Evolutionary conservation across 2,113 vertebrate species (phyloP), one percentile per base, ranked within the genome.

Genomic region (Ornithorhynchus anatinus): DNA sequence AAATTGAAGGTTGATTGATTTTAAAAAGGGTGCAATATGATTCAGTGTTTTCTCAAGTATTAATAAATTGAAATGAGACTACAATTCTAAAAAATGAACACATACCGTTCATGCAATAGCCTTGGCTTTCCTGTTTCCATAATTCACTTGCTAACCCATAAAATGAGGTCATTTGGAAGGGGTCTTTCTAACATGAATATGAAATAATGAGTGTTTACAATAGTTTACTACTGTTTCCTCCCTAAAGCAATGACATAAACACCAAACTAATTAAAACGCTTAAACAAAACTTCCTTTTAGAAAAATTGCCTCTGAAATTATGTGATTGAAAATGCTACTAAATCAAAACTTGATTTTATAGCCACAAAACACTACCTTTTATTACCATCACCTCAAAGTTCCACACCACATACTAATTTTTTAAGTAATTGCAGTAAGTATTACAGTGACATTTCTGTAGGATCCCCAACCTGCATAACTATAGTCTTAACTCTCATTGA

Each of bases 251-350:
- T 22, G 44, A 42, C 54, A 80, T 19, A 65, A 19, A 47, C 4
- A 43, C 36, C 32, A 54, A 72, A 72, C 10, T 44, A 42, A 75
- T 58, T 75, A 68, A 54, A 36, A 52, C 5, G 62, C 73, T 38
- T 59, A 62, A 65, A 63, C 43, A 54, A 62, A 77, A 69, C 19
- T 32, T 9, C 12, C 5, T 15, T 27, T 56, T 39, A 36, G 67
- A 37, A 48, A 51, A 76, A n/a, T 20, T 0, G 0, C 6, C 37
- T 77, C 33, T 42, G 7, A 73, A 75, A 45, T 47, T 25, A 50
- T 22, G 25, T 57, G 68, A 61, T 0, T 1, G 47, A 78, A 68
- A 6, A 1, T 19, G 80, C 29, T 13, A 20, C 5, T 27, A 0
- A 76, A 22, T 4, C 3, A 7, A 31, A 54, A n/a, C 13, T 31